A percentile compares a stretch with the other conserved stretches of the same genome.
These are phyloP conservation scores for Heliornis fulica DNA, from an alignment of 2,113 vertebrate genomes.

Conservation along the genomic window DNA sequence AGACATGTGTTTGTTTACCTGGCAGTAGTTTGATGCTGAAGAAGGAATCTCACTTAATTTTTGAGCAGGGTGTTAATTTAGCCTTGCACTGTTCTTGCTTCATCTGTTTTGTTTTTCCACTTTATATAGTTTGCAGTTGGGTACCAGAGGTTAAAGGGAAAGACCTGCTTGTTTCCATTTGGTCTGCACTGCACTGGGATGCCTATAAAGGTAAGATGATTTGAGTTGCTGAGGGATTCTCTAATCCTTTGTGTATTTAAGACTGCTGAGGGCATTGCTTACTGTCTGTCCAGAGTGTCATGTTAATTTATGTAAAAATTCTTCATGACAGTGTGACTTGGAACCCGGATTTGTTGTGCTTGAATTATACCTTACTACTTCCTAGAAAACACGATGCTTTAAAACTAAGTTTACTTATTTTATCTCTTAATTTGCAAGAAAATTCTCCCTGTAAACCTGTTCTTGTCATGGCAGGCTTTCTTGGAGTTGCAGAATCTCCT, in stretches of 20 bases:
- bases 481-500: not conserved
- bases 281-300: not conserved
- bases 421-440: not conserved
- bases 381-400: not conserved
- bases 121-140: slow-evolving; percentile 85
- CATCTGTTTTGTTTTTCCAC: not conserved
- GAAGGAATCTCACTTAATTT: fast-evolving
- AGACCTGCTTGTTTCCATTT: slow-evolving; percentile 91
- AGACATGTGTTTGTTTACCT: fast-evolving
- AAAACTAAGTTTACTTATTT: not conserved
- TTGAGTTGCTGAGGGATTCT: not conserved
- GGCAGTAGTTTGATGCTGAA: not conserved
- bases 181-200: slow-evolving; percentile 98
- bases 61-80: not conserved
- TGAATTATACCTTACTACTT: not conserved
- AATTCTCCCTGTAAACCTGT: not conserved
- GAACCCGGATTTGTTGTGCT: not conserved
- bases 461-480: not conserved
- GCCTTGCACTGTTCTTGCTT: not conserved
- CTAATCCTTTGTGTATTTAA: not conserved
- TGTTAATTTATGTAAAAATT: not conserved
- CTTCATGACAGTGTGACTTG: not conserved
- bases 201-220: slow-evolving; percentile 92
- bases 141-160: slow-evolving; percentile 92
- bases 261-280: not conserved